These are phyloP conservation scores for Agriopis aurantiaria DNA, from an alignment of 2,888 invertebrate genomes.

Conservation along the genomic window DNA sequence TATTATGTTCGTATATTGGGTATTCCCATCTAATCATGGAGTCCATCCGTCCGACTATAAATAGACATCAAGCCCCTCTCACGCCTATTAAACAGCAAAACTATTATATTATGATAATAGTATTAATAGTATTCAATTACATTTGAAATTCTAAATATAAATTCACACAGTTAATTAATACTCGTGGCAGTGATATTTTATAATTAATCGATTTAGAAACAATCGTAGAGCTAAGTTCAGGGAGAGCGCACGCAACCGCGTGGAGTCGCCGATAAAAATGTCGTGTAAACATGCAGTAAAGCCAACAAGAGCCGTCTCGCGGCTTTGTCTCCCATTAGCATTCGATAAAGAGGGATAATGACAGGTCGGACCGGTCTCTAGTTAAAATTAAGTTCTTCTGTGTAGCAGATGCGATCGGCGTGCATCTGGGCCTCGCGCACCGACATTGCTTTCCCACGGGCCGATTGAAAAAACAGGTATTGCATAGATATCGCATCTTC, in stretches of 20 bases:
- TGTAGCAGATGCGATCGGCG: constrained; percentile 65
- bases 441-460: constrained; percentile 78
- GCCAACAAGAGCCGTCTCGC: constrained; percentile 42
- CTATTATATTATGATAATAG: constrained; percentile 44
- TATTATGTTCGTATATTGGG: constrained; percentile 35
- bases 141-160: constrained; percentile 33
- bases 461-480: constrained; percentile 66
- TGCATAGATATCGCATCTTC: constrained; percentile 57
- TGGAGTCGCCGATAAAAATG: constrained; percentile 56
- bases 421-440: constrained; percentile 55
- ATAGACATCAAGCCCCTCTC: constrained; percentile 39
- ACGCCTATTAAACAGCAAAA: constrained; percentile 45
- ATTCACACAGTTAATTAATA: constrained; percentile 29
- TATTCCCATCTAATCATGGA: constrained; percentile 45
- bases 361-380: constrained; percentile 64
- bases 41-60: constrained; percentile 43
- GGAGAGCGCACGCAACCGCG: constrained; percentile 36
- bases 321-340: constrained; percentile 39
- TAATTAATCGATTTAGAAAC: constrained; percentile 26
- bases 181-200: constrained; percentile 27
- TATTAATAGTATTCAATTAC: constrained; percentile 42
- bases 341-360: constrained; percentile 63
- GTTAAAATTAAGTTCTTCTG: constrained; percentile 71
- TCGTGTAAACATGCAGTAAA: constrained; percentile 65
- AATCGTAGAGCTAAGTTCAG: constrained; percentile 50